phyloP scores from a whole-genome alignment of 2,113 vertebrate genomes.

The Nyctereutes procyonoides region DNA sequence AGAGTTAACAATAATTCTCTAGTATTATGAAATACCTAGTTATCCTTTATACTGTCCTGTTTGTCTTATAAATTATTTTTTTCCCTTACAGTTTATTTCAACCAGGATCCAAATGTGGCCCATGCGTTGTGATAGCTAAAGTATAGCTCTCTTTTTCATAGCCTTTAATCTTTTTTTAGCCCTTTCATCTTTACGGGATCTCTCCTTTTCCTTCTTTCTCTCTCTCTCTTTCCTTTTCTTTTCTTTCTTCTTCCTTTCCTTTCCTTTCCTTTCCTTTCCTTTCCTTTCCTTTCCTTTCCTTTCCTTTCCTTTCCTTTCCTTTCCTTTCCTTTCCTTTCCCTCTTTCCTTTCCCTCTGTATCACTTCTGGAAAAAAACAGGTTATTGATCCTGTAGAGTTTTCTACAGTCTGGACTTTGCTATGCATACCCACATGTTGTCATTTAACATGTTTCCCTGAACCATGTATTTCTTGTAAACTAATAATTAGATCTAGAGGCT shows the following conservation, averaged over 20 bases:
- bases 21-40: neutral
- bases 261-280: accelerated
- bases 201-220: neutral
- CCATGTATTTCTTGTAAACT: neutral
- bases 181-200: neutral
- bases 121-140: neutral
- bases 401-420: neutral
- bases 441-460: neutral
- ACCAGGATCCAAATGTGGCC: neutral
- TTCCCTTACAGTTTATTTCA: neutral
- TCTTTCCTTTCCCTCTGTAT: neutral
- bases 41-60: neutral
- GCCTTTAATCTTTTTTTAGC: neutral
- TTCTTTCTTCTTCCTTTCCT: too few species aligned
- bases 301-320: neutral
- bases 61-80: neutral
- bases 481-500: neutral
- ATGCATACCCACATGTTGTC: neutral
- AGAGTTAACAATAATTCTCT: neutral
- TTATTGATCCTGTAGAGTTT: neutral
- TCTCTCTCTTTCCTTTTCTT: too few species aligned
- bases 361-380: neutral
- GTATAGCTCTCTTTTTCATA: neutral
- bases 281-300: too few species aligned
- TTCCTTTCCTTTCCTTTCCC: too few species aligned